phyloP scores from a whole-genome alignment of 2,113 vertebrate species.

The Chaenocephalus aceratus region DNA sequence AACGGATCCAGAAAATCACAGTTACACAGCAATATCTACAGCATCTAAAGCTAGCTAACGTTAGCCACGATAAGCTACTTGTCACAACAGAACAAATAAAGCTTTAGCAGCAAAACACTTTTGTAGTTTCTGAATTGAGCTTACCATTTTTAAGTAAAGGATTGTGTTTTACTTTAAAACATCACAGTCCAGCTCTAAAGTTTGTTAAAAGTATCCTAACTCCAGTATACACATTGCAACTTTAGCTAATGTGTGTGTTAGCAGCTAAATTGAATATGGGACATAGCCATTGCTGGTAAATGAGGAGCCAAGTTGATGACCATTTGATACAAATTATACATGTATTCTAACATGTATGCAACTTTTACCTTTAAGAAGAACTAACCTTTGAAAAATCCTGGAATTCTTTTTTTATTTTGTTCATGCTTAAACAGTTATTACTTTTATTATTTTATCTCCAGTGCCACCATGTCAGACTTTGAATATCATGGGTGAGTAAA shows the following conservation, averaged over 20 bases:
- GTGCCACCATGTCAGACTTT: conserved; percentile 67
- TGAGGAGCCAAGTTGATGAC: not conserved
- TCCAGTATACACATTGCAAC: not conserved
- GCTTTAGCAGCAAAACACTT: not conserved
- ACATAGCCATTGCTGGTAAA: not conserved
- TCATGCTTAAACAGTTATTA: not conserved
- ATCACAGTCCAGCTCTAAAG: conserved; percentile 1
- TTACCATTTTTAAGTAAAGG: not conserved
- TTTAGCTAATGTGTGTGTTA: no score
- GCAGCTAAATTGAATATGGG: not conserved
- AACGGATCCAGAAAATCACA: not conserved
- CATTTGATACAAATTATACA: not conserved
- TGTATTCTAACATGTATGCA: not conserved
- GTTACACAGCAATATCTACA: not conserved
- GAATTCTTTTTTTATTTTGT: no score
- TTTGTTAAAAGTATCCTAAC: not conserved
- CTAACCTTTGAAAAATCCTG: not conserved
- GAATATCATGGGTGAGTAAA: conserved; percentile 70
- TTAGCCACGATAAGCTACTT: not conserved
- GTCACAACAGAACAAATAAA: not conserved
- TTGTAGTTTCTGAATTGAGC: not conserved
- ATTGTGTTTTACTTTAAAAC: not conserved
- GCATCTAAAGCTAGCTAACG: not conserved
- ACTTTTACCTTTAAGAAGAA: not conserved
- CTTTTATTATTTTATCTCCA: conserved; percentile 29